Evolutionary conservation across 2,888 invertebrate genomes (phyloP).

Genomic region (Portevinia maculata): DNA sequence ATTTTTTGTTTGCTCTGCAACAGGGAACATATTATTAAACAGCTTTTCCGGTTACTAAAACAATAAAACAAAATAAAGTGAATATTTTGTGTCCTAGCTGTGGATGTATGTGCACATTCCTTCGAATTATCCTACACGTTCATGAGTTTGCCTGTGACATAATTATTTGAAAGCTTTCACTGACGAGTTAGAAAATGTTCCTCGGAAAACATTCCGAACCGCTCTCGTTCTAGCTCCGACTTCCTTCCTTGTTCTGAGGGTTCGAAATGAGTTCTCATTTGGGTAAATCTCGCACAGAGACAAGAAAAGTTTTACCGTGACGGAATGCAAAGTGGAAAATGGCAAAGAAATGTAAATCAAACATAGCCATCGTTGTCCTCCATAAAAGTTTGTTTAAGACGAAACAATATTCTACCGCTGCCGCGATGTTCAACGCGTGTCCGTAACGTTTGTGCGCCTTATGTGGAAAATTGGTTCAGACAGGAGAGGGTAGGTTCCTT

Average conservation of each 20-base stretch:
- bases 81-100: conserved; percentile 11
- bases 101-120: conserved; percentile 2
- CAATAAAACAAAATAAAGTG: neutral
- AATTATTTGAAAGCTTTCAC: conserved; percentile 56
- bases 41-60: conserved; percentile 3
- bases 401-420: conserved; percentile 37
- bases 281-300: conserved; percentile 19
- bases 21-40: conserved; percentile 7
- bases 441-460: conserved; percentile 35
- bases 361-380: conserved; percentile 13
- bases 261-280: conserved; percentile 9
- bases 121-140: conserved; percentile 20
- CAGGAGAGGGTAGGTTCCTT: neutral
- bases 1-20: conserved; percentile 1
- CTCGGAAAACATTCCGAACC: conserved; percentile 9
- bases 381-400: conserved; percentile 39
- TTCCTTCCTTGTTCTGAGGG: neutral
- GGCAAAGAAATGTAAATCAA: conserved; percentile 60
- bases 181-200: conserved; percentile 43
- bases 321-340: conserved; percentile 38
- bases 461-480: conserved; percentile 53
- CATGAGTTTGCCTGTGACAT: conserved; percentile 45
- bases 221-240: neutral
- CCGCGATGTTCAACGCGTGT: conserved; percentile 36
- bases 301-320: conserved; percentile 38